Percentiles rank a stretch among this genome's conserved stretches.
phyloP scores from a whole-genome alignment of 2,888 invertebrate genomes.

The Zhuqinia jingwanae region DNA sequence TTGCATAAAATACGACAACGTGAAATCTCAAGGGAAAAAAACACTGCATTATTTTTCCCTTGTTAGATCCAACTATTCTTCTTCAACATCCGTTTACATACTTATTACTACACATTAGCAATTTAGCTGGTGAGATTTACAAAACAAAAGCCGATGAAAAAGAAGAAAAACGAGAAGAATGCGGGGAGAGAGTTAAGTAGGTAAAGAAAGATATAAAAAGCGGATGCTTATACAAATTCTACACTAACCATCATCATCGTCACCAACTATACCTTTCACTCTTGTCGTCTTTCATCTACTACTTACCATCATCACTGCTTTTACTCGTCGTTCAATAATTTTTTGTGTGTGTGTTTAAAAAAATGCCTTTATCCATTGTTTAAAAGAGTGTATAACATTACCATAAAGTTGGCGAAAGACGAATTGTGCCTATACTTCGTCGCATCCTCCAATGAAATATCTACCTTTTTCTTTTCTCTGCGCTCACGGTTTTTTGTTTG shows the following conservation, averaged over 20 bases:
- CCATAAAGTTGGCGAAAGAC: constrained; percentile 54
- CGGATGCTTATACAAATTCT: constrained; percentile 57
- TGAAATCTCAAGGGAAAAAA: neutral
- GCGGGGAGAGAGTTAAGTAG: constrained; percentile 62
- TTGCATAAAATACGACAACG: neutral
- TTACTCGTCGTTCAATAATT: constrained; percentile 13
- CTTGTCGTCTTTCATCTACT: constrained; percentile 18
- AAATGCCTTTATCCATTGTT: constrained; percentile 47
- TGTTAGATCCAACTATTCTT: neutral
- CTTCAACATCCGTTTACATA: constrained; percentile 38
- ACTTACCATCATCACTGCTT: neutral
- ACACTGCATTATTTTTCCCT: constrained; percentile 9
- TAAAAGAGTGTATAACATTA: constrained; percentile 59
- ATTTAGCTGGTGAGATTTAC: constrained; percentile 52
- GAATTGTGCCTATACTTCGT: neutral
- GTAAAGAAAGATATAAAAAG: constrained; percentile 61
- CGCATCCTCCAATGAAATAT: constrained; percentile 42
- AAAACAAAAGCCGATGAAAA: constrained; percentile 32
- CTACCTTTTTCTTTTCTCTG: neutral
- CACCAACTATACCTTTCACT: constrained; percentile 60
- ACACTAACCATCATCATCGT: neutral
- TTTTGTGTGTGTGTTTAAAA: constrained; percentile 3
- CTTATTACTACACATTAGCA: constrained; percentile 53
- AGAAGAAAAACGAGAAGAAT: constrained; percentile 48
- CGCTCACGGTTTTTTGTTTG: neutral